Evolutionary conservation across 2,113 vertebrate species (phyloP), one percentile per base, ranked within the genome.

Genomic region (Microtus pennsylvanicus): DNA sequence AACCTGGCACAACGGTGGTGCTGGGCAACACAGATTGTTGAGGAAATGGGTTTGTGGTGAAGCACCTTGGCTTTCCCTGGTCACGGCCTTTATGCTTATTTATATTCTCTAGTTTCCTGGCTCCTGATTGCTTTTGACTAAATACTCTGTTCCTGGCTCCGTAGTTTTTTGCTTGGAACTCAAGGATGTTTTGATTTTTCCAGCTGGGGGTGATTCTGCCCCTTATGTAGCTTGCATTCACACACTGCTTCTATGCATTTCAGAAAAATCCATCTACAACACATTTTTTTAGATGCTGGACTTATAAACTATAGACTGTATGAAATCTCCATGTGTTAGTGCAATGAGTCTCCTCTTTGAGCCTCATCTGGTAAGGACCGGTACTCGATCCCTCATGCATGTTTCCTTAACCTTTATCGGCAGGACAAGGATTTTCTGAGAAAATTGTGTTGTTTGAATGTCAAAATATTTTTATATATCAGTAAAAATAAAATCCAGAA

Each of bases 101-200:
- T 82, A 70, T 35, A 67, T 42, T 90, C 26, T 77, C 21, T 65
- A 9, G 90, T 96, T 96, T 92, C 74, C 96, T 97, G 97, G 85
- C 91, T 89, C 61, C 42, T 77, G 47, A 78, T 9, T 26, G 24
- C 52, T 72, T 95, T 77, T 70, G 88, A 90, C 50, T 45, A 77
- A 90, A 77, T 63, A 61, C 87, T 89, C 58, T 86, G 38, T 61
- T 91, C 70, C 90, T 91, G 87, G 89, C 26, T 35, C 52, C 38
- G 0, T 52, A 5, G 45, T 74, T 89, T 89, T 47, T 74, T 7
- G 55, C n/a, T 95, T 58, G 88, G 85, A 90, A 82, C 70, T 55
- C 58, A 11, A 0, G 0, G 55, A 22, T 55, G 14, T 47, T 91
- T 61, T 83, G 88, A 55, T 17, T n/a, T 83, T 33, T 70, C 78